Conservation (phyloP, 2,888 invertebrate species). For the Germaria angustata region DNA sequence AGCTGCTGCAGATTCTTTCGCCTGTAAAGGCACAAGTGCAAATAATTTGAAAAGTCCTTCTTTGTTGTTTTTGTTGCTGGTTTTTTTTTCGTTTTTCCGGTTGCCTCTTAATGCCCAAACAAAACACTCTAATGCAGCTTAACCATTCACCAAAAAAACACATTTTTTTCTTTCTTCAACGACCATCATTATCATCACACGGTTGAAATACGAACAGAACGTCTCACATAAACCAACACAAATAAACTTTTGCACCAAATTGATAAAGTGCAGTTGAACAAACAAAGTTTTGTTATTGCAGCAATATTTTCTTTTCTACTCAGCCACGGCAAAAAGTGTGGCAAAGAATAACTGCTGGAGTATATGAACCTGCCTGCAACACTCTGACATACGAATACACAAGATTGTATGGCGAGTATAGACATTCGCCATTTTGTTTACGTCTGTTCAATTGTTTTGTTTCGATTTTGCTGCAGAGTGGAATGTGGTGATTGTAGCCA, state of each 20-base stretch:
- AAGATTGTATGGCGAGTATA: not conserved
- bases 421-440: slow-evolving; percentile 22
- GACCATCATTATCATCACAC: slow-evolving; percentile 37
- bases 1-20: not conserved
- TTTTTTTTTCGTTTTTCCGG: slow-evolving; percentile 13
- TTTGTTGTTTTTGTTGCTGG: slow-evolving; percentile 24
- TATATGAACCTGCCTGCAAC: not conserved
- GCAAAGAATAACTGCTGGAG: slow-evolving; percentile 51
- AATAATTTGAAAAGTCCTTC: slow-evolving; percentile 59
- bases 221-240: slow-evolving; percentile 6
- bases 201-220: slow-evolving; percentile 7
- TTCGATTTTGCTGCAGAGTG: slow-evolving; percentile 52
- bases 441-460: slow-evolving; percentile 50
- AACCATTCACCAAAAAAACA: slow-evolving; percentile 23
- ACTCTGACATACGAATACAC: not conserved
- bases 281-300: slow-evolving; percentile 74
- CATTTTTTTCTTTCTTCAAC: too few relatives aligned
- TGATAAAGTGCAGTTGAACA: slow-evolving; percentile 79
- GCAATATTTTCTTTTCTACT: slow-evolving; percentile 64
- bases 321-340: slow-evolving; percentile 19
- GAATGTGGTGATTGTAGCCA: slow-evolving; percentile 54
- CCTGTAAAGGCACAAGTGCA: slow-evolving; percentile 55
- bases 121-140: slow-evolving; percentile 49
- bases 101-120: slow-evolving; percentile 53
- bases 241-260: slow-evolving; percentile 71